Evolutionary conservation across 2,888 invertebrate genomes (phyloP).

Genomic region (Ornithoptera priamus): DNA sequence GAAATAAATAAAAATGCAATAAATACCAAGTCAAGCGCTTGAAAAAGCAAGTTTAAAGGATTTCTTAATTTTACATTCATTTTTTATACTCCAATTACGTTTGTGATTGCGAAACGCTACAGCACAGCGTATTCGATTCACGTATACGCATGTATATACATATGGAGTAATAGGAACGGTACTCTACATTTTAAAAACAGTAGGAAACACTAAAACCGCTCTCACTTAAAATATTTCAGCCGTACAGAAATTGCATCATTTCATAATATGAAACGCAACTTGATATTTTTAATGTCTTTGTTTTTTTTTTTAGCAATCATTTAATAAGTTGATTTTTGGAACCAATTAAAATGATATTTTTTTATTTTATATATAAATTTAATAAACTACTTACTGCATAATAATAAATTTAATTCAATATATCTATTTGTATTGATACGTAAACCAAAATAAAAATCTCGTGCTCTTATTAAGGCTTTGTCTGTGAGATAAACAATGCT

Average conservation of each 20-base stretch:
- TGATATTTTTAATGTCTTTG: conserved; percentile 13
- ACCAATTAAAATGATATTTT: too few species aligned
- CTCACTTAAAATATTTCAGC: conserved; percentile 26
- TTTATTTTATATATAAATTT: not conserved
- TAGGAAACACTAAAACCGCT: conserved; percentile 25
- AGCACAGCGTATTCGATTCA: conserved; percentile 20
- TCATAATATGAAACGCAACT: conserved; percentile 9
- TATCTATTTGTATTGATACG: too few species aligned
- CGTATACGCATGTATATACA: conserved; percentile 8
- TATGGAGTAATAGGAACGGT: conserved; percentile 26
- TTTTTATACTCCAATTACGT: conserved; percentile 34
- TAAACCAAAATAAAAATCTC: too few species aligned
- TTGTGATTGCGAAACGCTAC: conserved; percentile 27
- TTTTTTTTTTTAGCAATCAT: conserved; percentile 2
- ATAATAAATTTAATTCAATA: not conserved
- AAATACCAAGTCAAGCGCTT: conserved; percentile 13
- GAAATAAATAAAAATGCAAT: not conserved
- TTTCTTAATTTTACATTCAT: conserved; percentile 23
- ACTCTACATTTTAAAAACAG: conserved; percentile 26
- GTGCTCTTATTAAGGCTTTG: too few species aligned
- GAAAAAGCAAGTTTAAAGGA: conserved; percentile 22
- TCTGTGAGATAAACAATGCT: too few species aligned
- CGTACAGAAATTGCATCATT: conserved; percentile 16
- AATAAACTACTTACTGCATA: not conserved
- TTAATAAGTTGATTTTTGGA: not conserved